Evolutionary conservation across 1,140 invertebrate species (phyloP), one percentile per base, ranked within the genome.

Genomic region (Dryas iulia): DNA sequence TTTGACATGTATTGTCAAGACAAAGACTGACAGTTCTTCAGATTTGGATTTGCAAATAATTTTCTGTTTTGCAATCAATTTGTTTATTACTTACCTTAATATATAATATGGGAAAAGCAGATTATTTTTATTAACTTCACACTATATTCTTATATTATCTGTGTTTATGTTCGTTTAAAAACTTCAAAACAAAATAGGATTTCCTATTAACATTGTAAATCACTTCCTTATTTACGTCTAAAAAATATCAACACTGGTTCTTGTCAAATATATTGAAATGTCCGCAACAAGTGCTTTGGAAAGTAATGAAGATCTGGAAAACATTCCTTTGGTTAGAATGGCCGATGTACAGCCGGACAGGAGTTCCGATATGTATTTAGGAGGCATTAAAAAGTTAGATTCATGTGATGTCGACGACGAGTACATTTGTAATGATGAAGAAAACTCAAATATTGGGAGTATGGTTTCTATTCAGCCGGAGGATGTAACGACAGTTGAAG

Each of bases 301-400:
- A 52, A 65, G 56, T 57, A 74, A 68, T 64, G 86, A 89, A 56
- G 86, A 89, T 31, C 60, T 87, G 30, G 82, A 84, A 24, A 82
- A 85, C 59, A 78, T 87, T 3, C 79, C 79, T 8, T 61, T 89
- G 3, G 86, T 89, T 2, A 81, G 84, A 21, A 87, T 89, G 86
- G 83, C 81, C 28, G 86, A 89, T 57, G 82, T 89, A 1, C 84
- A 89, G 54, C 84, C 86, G n/a, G 79, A 82, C 54, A 79, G 76
- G 53, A 73, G 59, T 71, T 61, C 61, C 18, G 75, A 74, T 28
- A 60, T 66, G 60, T 73, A 60, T 58, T 21, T 71, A 12, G 53
- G 62, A 8, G 53, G 68, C 47, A 61, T 64, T 14, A 72, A 81
- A 53, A 60, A 66, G 3, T 59, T 76, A 6, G 77, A 81, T 35